Evolutionary conservation across 2,113 vertebrate genomes (phyloP).

Genomic region (Gobio gobio): DNA sequence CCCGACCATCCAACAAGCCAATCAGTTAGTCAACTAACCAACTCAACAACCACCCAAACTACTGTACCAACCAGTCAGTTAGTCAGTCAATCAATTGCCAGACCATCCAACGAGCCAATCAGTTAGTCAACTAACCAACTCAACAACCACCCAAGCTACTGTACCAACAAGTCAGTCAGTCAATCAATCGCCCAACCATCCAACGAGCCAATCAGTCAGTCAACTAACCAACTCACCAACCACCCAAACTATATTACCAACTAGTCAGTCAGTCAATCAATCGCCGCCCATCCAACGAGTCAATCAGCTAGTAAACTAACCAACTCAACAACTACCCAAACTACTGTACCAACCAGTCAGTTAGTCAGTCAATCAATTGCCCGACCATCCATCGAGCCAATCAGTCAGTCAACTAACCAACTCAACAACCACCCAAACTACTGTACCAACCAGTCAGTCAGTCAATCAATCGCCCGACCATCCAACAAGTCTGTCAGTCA

Average conservation of each 20-base stretch:
- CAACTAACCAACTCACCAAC: too few relatives aligned
- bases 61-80: background rate
- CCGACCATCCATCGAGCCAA: background rate
- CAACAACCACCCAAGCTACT: too few relatives aligned
- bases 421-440: background rate
- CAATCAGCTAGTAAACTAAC: background rate
- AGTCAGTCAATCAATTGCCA: background rate
- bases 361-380: background rate
- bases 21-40: background rate
- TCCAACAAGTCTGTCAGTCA: background rate
- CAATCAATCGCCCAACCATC: background rate
- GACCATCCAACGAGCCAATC: background rate
- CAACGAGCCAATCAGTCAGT: background rate
- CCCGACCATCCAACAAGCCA: background rate
- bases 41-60: background rate
- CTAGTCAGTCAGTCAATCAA: background rate
- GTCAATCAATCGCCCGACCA: background rate
- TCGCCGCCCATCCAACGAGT: background rate
- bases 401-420: background rate
- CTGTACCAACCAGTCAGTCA: background rate
- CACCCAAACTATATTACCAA: too few relatives aligned
- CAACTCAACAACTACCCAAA: background rate
- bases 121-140: too few relatives aligned
- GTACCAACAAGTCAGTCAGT: background rate
- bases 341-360: background rate